Evolutionary conservation across 1,140 invertebrate genomes (phyloP).

Genomic region (Drosophila bocqueti): DNA sequence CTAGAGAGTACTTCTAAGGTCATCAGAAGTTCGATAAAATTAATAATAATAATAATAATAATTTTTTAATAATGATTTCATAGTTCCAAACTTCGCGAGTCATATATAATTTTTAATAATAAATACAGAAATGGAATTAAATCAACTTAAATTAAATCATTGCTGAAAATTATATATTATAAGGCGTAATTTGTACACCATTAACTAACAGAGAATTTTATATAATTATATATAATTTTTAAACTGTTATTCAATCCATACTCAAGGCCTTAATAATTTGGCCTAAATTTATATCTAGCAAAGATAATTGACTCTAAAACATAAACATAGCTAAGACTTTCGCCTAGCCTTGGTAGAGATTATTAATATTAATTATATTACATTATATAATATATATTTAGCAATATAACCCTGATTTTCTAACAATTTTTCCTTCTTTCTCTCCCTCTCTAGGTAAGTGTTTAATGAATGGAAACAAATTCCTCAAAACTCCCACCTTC

Average conservation of each 20-base stretch:
- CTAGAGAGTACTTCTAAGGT: no score
- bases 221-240: conserved; percentile 6
- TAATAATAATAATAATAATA: no score
- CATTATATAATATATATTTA: no score
- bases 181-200: background rate
- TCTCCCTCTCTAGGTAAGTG: conserved; percentile 73
- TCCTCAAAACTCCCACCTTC: conserved; percentile 15
- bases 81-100: background rate
- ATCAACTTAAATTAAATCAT: background rate
- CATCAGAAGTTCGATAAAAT: no score
- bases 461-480: conserved; percentile 18
- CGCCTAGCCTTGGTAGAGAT: background rate
- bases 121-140: background rate
- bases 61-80: background rate
- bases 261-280: background rate
- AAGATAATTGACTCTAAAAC: background rate
- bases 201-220: background rate
- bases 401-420: conserved; percentile 1
- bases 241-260: background rate
- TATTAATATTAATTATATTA: no score
- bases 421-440: conserved; percentile 5
- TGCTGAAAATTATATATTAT: background rate
- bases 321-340: background rate
- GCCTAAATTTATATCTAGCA: background rate
- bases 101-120: background rate